Evolutionary conservation across 2,888 invertebrate species (phyloP).

Genomic region (Trachelus tabidus): DNA sequence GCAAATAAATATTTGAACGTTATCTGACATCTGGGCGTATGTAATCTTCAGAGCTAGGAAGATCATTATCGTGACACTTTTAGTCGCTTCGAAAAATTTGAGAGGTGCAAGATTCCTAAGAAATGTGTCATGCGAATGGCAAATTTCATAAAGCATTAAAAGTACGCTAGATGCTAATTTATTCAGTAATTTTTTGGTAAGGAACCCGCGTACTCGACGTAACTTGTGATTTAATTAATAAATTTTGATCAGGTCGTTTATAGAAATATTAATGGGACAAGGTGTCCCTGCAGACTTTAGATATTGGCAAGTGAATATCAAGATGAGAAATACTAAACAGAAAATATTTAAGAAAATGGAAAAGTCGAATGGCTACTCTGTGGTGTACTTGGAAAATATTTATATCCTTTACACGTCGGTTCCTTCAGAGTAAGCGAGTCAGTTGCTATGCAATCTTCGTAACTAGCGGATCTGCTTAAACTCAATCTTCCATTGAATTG

Average conservation of each 20-base stretch:
- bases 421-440: neutral
- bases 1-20: slow-evolving; percentile 37
- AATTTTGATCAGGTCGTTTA: neutral
- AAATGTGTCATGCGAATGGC: neutral
- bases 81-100: neutral
- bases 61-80: neutral
- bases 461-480: slow-evolving; percentile 15
- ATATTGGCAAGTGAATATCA: neutral
- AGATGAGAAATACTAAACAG: neutral
- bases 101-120: neutral
- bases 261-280: neutral
- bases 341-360: neutral
- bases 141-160: neutral
- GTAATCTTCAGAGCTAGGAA: neutral
- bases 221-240: neutral
- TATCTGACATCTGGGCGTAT: neutral
- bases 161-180: neutral
- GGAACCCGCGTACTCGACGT: neutral
- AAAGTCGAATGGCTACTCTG: neutral
- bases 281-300: neutral
- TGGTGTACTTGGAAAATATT: neutral
- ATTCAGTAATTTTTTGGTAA: neutral
- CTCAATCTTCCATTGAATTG: slow-evolving; percentile 11
- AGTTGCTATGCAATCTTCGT: slow-evolving; percentile 18
- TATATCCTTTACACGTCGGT: neutral